Base-by-base conservation (phyloP, 2,888 invertebrate genomes). In the Andrena minutula region DNA sequence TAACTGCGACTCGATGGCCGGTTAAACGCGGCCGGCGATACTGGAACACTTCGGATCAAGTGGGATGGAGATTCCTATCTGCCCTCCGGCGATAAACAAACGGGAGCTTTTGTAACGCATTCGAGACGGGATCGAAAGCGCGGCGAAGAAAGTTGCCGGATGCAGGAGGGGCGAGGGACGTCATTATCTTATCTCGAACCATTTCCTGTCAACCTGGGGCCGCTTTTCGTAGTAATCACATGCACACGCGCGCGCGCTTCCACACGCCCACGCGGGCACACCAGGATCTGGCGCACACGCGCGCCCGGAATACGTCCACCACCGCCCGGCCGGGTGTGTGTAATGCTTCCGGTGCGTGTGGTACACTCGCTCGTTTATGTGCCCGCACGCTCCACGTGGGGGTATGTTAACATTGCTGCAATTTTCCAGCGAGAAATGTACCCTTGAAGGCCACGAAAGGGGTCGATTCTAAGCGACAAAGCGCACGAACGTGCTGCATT, bases 141-240 rank as follows among this genome's bases (percentile, higher is more conserved):
- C 69, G 61, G 84, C 84, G 88, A 91, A 90, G 92, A 90, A 92
- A 91, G 89, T 90, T 88, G 89, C 91, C 91, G 91, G 91, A 88
- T 89, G 85, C 86, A 87, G 82, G 75, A 84, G 86, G 86, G 89
- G 89, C 89, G 86, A 87, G 87, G 90, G 84, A 81, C 79, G 84
- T 88, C 83, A 92, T 92, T 92, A 92, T 92, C 92, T 92, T 92
- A 92, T 92, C 92, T 91, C 90, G 87, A 91, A 91, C 90, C 92
- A 91, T 91, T 92, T 92, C 92, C 92, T 92, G 92, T 92, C 92
- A 92, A 92, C 92, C 92, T 92, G 91, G 89, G 88, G 88, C 88
- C 88, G 88, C 90, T 88, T 90, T 88, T 90, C 90, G 89, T 89
- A 78, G 86, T 87, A 85, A 88, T 86, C 85, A 69, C 73, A 88